Conservation (phyloP, 1,140 invertebrate species). For the Chironomus striatipennis region DNA sequence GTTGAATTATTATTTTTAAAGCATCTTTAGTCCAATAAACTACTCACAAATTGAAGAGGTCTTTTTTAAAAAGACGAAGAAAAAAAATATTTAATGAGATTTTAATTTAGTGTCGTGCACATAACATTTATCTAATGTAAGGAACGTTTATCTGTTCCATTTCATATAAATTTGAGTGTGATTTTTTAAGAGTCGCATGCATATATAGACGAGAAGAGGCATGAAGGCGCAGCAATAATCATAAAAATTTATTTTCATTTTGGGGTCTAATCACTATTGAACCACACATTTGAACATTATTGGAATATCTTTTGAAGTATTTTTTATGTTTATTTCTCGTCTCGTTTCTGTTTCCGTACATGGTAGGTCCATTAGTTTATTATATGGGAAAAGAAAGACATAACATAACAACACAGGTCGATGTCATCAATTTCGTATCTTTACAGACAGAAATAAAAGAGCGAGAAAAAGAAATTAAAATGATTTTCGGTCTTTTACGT, state of each 20-base stretch:
- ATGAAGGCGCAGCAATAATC: neutral
- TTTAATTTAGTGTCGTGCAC: constrained; percentile 8
- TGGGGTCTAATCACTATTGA: neutral
- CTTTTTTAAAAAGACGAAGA: neutral
- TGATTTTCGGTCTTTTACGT: too few species aligned
- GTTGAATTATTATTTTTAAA: too few species aligned
- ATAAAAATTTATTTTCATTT: neutral
- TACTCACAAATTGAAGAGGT: too few species aligned
- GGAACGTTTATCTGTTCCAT: too few species aligned
- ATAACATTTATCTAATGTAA: neutral
- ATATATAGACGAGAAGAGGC: neutral
- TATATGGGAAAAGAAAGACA: too few species aligned
- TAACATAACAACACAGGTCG: too few species aligned
- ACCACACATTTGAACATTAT: constrained; percentile 13
- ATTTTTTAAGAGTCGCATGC: neutral
- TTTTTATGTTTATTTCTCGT: too few species aligned
- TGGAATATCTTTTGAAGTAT: neutral
- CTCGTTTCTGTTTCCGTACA: neutral
- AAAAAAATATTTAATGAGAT: neutral
- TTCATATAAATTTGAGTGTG: too few species aligned
- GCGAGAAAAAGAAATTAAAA: too few species aligned
- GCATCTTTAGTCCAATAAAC: too few species aligned
- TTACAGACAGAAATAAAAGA: too few species aligned
- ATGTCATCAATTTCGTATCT: too few species aligned
- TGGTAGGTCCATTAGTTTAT: constrained; percentile 20